A percentile compares a stretch with the other conserved stretches of the same genome.
phyloP scores from a whole-genome alignment of 2,888 invertebrate species.

The Trypoxylon attenuatum region DNA sequence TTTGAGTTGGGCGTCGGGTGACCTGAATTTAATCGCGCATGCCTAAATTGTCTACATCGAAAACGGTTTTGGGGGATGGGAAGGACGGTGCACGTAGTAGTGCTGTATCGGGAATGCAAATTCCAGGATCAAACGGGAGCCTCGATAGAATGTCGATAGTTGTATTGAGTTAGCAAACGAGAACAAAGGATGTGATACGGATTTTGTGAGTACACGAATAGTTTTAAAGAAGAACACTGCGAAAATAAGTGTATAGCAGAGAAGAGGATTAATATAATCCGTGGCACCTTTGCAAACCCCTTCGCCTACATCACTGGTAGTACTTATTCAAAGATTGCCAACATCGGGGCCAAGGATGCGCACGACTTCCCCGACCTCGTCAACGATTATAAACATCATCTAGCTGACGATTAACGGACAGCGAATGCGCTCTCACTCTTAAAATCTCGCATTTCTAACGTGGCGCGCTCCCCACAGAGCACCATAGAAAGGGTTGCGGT shows the following conservation, averaged over 20 bases:
- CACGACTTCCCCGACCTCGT: conserved; percentile 30
- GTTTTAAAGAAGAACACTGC: too few species aligned
- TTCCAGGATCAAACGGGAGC: too few species aligned
- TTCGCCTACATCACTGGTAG: conserved; percentile 19
- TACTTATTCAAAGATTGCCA: conserved; percentile 37
- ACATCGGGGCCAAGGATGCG: conserved; percentile 40
- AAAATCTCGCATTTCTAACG: too few species aligned
- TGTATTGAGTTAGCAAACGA: too few species aligned
- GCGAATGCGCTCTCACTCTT: too few species aligned
- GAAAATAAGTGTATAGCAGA: too few species aligned
- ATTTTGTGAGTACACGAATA: too few species aligned
- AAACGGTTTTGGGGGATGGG: conserved; percentile 29
- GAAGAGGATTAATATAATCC: too few species aligned
- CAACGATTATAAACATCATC: conserved; percentile 11
- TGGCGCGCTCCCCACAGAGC: too few species aligned
- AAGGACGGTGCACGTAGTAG: conserved; percentile 15
- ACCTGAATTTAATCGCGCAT: conserved; percentile 46
- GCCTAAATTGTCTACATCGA: conserved; percentile 23
- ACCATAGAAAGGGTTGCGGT: neutral
- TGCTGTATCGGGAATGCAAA: conserved; percentile 2
- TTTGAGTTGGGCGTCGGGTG: conserved; percentile 39
- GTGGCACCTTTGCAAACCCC: conserved; percentile 8
- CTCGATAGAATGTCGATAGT: too few species aligned
- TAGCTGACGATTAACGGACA: neutral
- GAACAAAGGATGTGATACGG: too few species aligned